phyloP scores from a whole-genome alignment of 1,140 invertebrate species.

The Formica exsecta region DNA sequence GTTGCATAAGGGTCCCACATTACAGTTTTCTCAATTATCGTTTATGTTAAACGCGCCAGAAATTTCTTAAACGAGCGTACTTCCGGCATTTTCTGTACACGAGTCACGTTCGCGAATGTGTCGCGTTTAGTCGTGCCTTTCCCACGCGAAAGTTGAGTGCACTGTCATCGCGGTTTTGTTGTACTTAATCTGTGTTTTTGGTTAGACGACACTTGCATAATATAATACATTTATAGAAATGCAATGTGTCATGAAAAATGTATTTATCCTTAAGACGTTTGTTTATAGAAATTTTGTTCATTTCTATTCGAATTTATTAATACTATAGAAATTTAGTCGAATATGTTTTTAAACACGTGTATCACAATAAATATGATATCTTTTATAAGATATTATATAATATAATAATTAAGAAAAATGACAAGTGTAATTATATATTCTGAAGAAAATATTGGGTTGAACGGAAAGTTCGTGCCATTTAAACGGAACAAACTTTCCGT shows the following conservation, averaged over 20 bases:
- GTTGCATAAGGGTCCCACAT: constrained; percentile 12
- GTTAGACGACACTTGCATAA: not conserved
- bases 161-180: constrained; percentile 17
- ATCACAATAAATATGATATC: not conserved
- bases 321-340: not conserved
- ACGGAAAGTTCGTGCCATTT: too few species aligned
- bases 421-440: not conserved
- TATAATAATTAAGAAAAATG: not conserved
- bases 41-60: constrained; percentile 39
- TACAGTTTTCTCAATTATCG: constrained; percentile 39
- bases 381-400: not conserved
- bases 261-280: not conserved
- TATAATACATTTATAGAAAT: not conserved
- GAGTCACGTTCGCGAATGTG: constrained; percentile 37
- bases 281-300: not conserved
- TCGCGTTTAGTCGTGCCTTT: not conserved
- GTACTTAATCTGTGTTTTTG: constrained; percentile 22
- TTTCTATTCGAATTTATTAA: too few species aligned
- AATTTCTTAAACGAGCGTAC: constrained; percentile 5
- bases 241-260: not conserved
- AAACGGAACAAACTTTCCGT: too few species aligned
- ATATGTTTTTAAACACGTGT: not conserved
- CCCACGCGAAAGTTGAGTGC: constrained; percentile 4
- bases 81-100: constrained; percentile 1
- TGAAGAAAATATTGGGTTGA: not conserved